Base-by-base conservation (phyloP, 2,888 invertebrate species). In the Sarcophaga rosellei region DNA sequence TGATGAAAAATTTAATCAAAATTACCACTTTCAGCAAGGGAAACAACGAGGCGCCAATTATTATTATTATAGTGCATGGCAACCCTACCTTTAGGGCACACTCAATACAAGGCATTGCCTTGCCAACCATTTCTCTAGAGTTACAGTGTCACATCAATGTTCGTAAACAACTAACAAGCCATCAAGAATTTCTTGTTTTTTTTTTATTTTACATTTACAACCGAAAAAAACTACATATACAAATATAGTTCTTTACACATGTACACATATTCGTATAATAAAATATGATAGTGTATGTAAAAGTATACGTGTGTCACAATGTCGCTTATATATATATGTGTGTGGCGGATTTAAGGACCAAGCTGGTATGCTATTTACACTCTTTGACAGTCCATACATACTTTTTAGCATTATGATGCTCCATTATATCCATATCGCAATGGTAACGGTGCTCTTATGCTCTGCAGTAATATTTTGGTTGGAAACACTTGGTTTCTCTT, bases 161-260 rank as follows among this genome's bases (percentile, higher is more conserved):
- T 74, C 70, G 72, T 47, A 76, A 82, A 73, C 72, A 76, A 63
- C 79, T 82, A 82, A 81, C 85, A 79, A 82, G 72, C 72, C 70
- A 76, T 82, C 82, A 68, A 78, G 21, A 53, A 59, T 62, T 69
- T 83, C 78, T 45, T n/a, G n/a, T n/a, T n/a, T 17, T 21, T 25
- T 53, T 62, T 66, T 59, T 70, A 5, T 63, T 44, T 15, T 44
- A 25, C 35, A 57, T 47, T 63, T 57, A 20, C 10, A 45, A 53
- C n/a, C 8, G 4, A 61, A 47, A 61, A 61, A 44, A 47, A 63
- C 66, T 61, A n/a, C n/a, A n/a, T n/a, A 21, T 69, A 35, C 35
- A 35, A 35, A 35, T 35, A 35, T 35, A 35, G 35, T 35, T 35
- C 8, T 8, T 8, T 35, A 35, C 35, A 35, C 8, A 35, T 8